Conservation (phyloP, 1,140 invertebrate genomes). For the Cherax destructor region DNA sequence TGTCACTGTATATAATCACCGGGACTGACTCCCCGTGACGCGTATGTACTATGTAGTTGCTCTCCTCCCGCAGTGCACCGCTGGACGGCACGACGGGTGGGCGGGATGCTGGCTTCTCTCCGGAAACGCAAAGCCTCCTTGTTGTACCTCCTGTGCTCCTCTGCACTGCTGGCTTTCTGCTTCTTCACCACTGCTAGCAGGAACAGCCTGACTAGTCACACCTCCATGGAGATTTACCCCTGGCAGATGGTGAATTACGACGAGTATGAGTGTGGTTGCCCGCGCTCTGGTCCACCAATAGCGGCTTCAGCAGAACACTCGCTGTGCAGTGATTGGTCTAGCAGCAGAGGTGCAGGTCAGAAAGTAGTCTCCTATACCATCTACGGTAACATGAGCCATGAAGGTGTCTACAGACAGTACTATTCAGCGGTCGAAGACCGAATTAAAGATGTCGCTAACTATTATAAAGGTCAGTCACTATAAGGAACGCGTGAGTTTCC, state of each 20-base stretch:
- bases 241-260: conserved; percentile 53
- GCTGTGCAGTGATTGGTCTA: conserved; percentile 57
- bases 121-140: conserved; percentile 6
- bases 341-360: conserved; percentile 49
- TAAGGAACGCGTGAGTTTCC: not conserved
- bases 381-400: conserved; percentile 42
- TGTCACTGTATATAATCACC: no score
- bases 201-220: not conserved
- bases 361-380: conserved; percentile 58
- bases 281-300: conserved; percentile 40
- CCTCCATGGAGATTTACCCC: not conserved
- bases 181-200: conserved; percentile 10
- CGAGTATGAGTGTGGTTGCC: conserved; percentile 46
- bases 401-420: conserved; percentile 42
- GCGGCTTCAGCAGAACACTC: not conserved
- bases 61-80: not conserved
- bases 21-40: no score
- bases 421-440: conserved; percentile 55
- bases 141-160: conserved; percentile 19
- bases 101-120: conserved; percentile 8
- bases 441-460: conserved; percentile 50
- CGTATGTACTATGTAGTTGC: no score
- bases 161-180: not conserved
- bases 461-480: conserved; percentile 50
- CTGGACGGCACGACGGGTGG: not conserved